Evolutionary conservation across 2,888 invertebrate genomes (phyloP), one percentile per base, ranked within the genome.

Genomic region (Habrosyne pyritoides): DNA sequence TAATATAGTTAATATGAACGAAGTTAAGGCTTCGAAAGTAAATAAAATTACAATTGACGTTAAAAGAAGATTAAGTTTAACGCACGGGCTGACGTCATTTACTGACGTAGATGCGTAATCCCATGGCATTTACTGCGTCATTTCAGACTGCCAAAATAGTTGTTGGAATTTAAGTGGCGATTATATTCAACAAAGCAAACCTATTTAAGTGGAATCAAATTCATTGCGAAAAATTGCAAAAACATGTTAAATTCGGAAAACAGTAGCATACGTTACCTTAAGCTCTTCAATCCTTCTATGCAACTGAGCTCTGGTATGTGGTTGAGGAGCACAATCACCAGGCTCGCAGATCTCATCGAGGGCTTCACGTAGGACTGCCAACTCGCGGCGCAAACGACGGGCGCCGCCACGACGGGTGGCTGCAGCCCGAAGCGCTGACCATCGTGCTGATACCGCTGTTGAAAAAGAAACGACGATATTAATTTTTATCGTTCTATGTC

Each of bases 301-400:
- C 47, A 92, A 69, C 70, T 92, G 92, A 6, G 88, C 93, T 69
- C 79, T 92, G 66, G 84, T 93, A 75, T 85, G 94, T 75, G 82
- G 94, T 80, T 90, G 94, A 64, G 78, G 93, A 75, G 93, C 84
- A 87, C 93, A 87, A 93, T 95, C 81, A 71, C 93, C 83, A 77
- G 94, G 94, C 73, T 94, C 93, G 79, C 95, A 95, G 67, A 95
- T 87, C 55, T 94, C 93, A 59, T 94, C 91, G 67, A 95, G 91
- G 52, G 93, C 89, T 69, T 94, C 94, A 60, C 93, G 89, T 60
- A 95, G 88, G 36, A 93, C 93, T 55, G 93, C 87, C 81, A 95
- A 88, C 79, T 95, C 95, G 63, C 93, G 91, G 89, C 95, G 94
- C 51, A 94, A 91, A 54, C 93, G 81, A 0, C 93, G 79, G 2